phyloP scores from a whole-genome alignment of 2,888 invertebrate species.

The Calephelis perditalis region DNA sequence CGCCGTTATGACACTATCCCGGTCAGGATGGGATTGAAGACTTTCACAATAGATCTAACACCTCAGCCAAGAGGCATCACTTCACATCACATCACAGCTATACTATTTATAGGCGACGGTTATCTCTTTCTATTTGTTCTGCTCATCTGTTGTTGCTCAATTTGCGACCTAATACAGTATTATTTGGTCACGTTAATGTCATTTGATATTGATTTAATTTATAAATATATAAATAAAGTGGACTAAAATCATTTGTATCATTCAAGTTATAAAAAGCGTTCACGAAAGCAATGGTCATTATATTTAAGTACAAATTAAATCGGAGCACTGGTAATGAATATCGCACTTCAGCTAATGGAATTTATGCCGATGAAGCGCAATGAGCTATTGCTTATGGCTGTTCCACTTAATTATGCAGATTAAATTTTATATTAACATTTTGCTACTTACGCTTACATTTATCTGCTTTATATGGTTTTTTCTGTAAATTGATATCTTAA shows the following conservation, averaged over 20 bases:
- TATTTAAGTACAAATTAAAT: conserved; percentile 59
- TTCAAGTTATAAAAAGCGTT: conserved; percentile 26
- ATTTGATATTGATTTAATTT: background rate
- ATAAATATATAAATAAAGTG: background rate
- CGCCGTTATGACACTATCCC: too few relatives aligned
- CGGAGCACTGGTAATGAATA: conserved; percentile 49
- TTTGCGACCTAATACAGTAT: background rate
- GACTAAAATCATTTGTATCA: background rate
- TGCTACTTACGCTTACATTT: too few relatives aligned
- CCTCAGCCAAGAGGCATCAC: too few relatives aligned
- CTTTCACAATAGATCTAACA: too few relatives aligned
- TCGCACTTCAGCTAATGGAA: conserved; percentile 46
- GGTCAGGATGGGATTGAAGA: too few relatives aligned
- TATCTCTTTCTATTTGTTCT: too few relatives aligned
- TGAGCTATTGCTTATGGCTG: conserved; percentile 25
- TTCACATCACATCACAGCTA: too few relatives aligned
- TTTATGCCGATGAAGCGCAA: conserved; percentile 39
- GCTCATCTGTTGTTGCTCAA: too few relatives aligned
- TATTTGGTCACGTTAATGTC: background rate
- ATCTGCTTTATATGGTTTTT: too few relatives aligned
- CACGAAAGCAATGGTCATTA: conserved; percentile 40
- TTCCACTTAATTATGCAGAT: background rate
- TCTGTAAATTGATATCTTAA: too few relatives aligned
- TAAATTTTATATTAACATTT: conserved; percentile 3
- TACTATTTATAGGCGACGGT: too few relatives aligned